These are phyloP conservation scores for Clunio marinus DNA, from an alignment of 2,888 invertebrate species.

Conservation along the genomic window DNA sequence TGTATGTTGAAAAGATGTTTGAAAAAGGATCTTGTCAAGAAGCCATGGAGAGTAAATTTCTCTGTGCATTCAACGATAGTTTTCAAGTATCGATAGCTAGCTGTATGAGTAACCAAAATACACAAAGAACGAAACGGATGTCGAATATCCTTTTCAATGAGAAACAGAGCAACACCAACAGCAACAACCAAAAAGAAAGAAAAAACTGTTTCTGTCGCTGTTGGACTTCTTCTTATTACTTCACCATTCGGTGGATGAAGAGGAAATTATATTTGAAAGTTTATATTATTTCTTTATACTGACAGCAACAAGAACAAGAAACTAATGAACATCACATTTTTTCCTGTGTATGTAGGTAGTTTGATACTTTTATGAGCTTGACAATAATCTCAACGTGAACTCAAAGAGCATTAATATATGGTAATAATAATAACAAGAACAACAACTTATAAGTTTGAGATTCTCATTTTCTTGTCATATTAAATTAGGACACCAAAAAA, in stretches of 20 bases:
- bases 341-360: not conserved
- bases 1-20: conserved; percentile 2
- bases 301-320: not conserved
- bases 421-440: too few relatives aligned
- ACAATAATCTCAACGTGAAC: too few relatives aligned
- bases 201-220: conserved; percentile 16
- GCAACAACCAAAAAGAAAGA: too few relatives aligned
- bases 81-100: too few relatives aligned
- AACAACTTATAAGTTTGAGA: not conserved
- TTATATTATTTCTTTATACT: not conserved
- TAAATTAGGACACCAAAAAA: not conserved
- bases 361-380: not conserved
- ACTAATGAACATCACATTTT: conserved; percentile 1
- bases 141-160: conserved; percentile 18
- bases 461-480: conserved; percentile 8
- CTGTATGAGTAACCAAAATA: too few relatives aligned
- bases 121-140: conserved; percentile 23
- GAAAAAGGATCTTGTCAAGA: not conserved
- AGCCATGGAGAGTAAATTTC: too few relatives aligned
- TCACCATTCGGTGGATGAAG: not conserved
- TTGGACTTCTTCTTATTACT: conserved; percentile 15
- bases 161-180: too few relatives aligned
- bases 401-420: too few relatives aligned
- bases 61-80: too few relatives aligned
- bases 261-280: conserved; percentile 26